Evolutionary conservation across 2,888 invertebrate genomes (phyloP).

Genomic region (Acronicta leporina): DNA sequence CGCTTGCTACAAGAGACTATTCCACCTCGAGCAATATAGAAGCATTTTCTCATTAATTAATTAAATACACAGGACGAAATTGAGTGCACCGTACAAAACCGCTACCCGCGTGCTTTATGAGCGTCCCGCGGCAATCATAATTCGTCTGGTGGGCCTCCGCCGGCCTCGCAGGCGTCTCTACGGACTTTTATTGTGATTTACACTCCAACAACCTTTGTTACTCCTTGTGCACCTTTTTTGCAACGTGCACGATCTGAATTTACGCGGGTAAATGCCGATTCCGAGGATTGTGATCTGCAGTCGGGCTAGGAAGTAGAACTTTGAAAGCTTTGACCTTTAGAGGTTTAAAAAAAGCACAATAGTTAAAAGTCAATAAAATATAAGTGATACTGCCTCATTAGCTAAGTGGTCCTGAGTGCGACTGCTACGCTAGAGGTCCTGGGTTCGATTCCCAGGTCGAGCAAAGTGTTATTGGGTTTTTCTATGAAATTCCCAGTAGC

Average conservation of each 20-base stretch:
- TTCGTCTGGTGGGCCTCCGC: slow-evolving; percentile 75
- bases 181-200: slow-evolving; percentile 88
- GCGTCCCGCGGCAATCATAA: slow-evolving; percentile 76
- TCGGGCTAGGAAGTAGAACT: slow-evolving; percentile 27
- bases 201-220: slow-evolving; percentile 72
- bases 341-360: background rate
- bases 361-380: no score
- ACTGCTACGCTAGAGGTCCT: no score
- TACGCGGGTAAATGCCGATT: slow-evolving; percentile 61
- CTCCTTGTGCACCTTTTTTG: slow-evolving; percentile 60
- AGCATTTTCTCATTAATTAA: slow-evolving; percentile 57
- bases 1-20: slow-evolving; percentile 8
- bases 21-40: slow-evolving; percentile 24
- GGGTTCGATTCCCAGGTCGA: no score
- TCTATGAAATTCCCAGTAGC: no score
- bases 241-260: slow-evolving; percentile 60
- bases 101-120: slow-evolving; percentile 69
- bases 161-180: slow-evolving; percentile 77
- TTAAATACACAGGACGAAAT: slow-evolving; percentile 60
- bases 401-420: no score
- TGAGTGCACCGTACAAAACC: slow-evolving; percentile 62
- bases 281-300: slow-evolving; percentile 52
- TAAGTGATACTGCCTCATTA: no score
- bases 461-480: no score
- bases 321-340: background rate